These are phyloP conservation scores for Thaumatotibia leucotreta DNA, from an alignment of 1,140 invertebrate genomes.

Conservation along the genomic window DNA sequence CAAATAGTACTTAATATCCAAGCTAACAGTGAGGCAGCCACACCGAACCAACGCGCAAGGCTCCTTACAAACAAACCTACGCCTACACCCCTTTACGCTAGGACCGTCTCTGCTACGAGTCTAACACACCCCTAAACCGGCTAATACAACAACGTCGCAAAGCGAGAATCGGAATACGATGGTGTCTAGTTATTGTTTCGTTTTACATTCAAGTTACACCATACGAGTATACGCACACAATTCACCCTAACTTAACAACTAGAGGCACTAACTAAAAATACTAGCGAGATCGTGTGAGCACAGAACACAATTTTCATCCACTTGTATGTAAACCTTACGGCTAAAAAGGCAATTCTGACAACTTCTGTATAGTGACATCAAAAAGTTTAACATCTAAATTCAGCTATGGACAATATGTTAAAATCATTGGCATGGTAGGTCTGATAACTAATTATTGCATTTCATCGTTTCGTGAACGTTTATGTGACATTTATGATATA, in stretches of 20 bases:
- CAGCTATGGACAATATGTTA: constrained; percentile 25
- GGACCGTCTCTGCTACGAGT: constrained; percentile 21
- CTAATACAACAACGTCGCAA: constrained; percentile 17
- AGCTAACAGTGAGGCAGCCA: not conserved
- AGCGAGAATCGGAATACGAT: constrained; percentile 30
- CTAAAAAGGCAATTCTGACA: constrained; percentile 63
- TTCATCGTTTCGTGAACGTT: constrained; percentile 10
- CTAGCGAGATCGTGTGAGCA: constrained; percentile 75
- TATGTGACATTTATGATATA: not conserved
- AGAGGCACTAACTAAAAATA: constrained; percentile 72
- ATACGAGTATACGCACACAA: constrained; percentile 31
- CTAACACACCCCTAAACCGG: constrained; percentile 25
- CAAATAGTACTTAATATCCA: not conserved
- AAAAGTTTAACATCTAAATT: constrained; percentile 38
- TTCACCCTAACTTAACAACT: constrained; percentile 65
- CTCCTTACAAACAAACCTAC: constrained; percentile 22
- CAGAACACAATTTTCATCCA: constrained; percentile 65
- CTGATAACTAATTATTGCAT: constrained; percentile 21
- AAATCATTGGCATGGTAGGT: constrained; percentile 30
- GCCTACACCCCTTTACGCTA: constrained; percentile 26
- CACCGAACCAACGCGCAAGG: not conserved
- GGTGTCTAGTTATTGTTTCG: constrained; percentile 21
- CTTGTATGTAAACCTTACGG: constrained; percentile 45
- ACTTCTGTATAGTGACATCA: constrained; percentile 52
- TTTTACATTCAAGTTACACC: constrained; percentile 23